Evolutionary conservation across 2,113 vertebrate species (phyloP).

Genomic region (Anser cygnoides): DNA sequence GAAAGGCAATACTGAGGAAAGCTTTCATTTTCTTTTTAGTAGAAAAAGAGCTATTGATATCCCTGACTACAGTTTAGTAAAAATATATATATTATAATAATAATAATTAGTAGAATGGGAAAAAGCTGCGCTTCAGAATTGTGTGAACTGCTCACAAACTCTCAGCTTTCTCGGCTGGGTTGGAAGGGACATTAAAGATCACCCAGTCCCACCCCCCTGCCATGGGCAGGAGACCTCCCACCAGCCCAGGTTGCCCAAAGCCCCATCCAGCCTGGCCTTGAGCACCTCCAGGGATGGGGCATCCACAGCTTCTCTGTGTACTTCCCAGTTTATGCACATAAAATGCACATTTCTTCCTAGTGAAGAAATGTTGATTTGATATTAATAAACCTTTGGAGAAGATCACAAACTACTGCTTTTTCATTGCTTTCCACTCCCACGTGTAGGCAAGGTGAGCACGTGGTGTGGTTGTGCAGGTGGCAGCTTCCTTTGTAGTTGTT

Average conservation of each 20-base stretch:
- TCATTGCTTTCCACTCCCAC: background rate
- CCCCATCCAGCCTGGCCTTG: no score
- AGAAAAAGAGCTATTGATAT: background rate
- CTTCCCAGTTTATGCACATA: background rate
- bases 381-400: background rate
- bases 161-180: background rate
- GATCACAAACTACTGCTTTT: background rate
- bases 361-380: background rate
- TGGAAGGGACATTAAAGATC: no score
- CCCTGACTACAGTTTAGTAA: background rate
- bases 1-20: background rate
- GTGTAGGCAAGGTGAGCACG: fast-evolving
- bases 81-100: background rate
- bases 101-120: background rate
- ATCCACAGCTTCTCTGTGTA: background rate
- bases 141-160: background rate
- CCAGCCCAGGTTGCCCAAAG: no score
- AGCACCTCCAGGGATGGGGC: no score
- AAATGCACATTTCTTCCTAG: background rate
- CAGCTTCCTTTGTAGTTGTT: background rate
- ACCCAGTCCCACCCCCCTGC: no score
- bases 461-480: background rate
- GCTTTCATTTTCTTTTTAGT: background rate
- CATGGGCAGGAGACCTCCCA: no score
- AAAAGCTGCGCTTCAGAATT: background rate